Evolutionary conservation across 2,888 invertebrate genomes (phyloP).

Genomic region (Lasioglossum malachurum): DNA sequence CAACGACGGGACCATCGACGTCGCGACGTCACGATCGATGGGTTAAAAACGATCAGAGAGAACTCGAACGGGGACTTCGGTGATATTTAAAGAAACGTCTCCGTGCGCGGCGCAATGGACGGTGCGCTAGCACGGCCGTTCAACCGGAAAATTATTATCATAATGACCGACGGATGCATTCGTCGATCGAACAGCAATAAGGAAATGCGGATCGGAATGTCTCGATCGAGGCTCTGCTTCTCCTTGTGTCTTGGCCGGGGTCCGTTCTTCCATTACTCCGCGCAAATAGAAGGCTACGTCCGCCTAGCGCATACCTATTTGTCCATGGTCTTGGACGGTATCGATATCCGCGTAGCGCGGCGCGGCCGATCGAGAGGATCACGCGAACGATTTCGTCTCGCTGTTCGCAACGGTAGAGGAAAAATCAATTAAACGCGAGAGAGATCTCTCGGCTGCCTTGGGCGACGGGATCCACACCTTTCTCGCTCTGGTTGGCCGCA

Average conservation of each 20-base stretch:
- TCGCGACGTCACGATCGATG: neutral
- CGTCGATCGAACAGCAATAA: slow-evolving; percentile 78
- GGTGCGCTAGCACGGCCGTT: slow-evolving; percentile 62
- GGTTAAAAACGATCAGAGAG: neutral
- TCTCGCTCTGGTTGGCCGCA: neutral
- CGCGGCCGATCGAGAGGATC: slow-evolving; percentile 30
- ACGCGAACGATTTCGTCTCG: slow-evolving; percentile 27
- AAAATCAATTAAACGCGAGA: slow-evolving; percentile 45
- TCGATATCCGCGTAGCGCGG: slow-evolving; percentile 59
- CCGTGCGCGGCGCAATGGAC: slow-evolving; percentile 44
- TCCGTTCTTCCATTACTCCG: slow-evolving; percentile 63
- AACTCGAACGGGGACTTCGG: neutral
- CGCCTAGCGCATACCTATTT: slow-evolving; percentile 66
- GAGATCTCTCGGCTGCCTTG: neutral
- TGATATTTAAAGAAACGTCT: slow-evolving; percentile 62
- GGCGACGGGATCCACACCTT: neutral
- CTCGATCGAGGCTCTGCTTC: slow-evolving; percentile 73
- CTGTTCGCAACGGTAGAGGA: neutral
- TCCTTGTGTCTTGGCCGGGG: slow-evolving; percentile 26
- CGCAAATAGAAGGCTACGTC: slow-evolving; percentile 66
- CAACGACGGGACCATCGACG: neutral
- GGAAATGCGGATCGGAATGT: slow-evolving; percentile 82
- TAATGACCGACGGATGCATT: slow-evolving; percentile 78
- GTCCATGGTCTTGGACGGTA: slow-evolving; percentile 60
- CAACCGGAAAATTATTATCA: slow-evolving; percentile 81